Evolutionary conservation across 1,140 invertebrate species (phyloP).

Genomic region (Oncopeltus fasciatus): DNA sequence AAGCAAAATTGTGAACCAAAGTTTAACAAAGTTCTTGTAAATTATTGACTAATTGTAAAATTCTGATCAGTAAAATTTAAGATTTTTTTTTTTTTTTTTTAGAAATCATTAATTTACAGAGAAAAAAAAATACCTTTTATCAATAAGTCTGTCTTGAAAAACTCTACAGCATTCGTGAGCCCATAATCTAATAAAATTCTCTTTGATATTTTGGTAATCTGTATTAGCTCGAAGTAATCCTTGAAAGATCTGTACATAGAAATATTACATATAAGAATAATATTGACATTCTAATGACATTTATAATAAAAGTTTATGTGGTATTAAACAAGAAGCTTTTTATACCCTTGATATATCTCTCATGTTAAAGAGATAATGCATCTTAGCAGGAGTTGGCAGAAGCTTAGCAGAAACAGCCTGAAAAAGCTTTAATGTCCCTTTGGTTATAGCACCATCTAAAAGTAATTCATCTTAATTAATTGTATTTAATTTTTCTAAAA

Average conservation of each 20-base stretch:
- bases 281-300: no score
- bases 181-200: slow-evolving; percentile 58
- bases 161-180: slow-evolving; percentile 70
- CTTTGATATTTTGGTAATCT: slow-evolving; percentile 55
- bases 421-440: slow-evolving; percentile 60
- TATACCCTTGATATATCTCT: slow-evolving; percentile 65
- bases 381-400: slow-evolving; percentile 71
- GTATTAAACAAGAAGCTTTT: not conserved
- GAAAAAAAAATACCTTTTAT: slow-evolving; percentile 43
- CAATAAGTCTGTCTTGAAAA: slow-evolving; percentile 64
- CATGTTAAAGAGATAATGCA: slow-evolving; percentile 78
- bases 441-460: slow-evolving; percentile 35
- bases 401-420: slow-evolving; percentile 50
- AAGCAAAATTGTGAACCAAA: no score
- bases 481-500: no score
- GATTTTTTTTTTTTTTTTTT: no score
- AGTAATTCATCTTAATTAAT: no score
- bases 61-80: not conserved
- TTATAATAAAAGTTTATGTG: slow-evolving; percentile 14
- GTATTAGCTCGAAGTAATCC: slow-evolving; percentile 59
- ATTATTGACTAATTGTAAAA: no score
- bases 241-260: slow-evolving; percentile 56
- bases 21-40: no score
- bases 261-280: not conserved
- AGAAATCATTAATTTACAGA: no score